These are phyloP conservation scores for Micronycteris hirsuta DNA, from an alignment of 2,113 vertebrate species.

Conservation along the genomic window DNA sequence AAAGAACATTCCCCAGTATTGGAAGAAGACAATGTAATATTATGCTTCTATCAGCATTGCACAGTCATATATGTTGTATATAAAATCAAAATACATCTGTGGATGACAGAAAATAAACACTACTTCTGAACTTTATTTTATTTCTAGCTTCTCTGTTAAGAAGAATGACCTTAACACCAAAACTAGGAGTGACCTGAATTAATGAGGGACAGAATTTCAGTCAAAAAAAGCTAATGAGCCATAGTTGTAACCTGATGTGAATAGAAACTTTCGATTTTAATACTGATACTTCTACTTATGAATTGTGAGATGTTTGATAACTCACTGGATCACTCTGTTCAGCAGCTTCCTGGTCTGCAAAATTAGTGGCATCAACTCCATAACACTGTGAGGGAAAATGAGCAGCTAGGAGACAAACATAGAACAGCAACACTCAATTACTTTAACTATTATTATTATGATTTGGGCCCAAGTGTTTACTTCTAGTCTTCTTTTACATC, in stretches of 20 bases:
- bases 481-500: background rate
- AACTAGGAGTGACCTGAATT: background rate
- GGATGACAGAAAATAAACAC: background rate
- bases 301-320: background rate
- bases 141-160: background rate
- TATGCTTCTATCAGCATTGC: background rate
- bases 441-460: background rate
- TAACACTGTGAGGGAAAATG: background rate
- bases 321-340: background rate
- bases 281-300: background rate
- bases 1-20: background rate
- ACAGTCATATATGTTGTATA: background rate
- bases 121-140: background rate
- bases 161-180: background rate
- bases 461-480: background rate
- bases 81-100: background rate
- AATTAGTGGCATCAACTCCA: background rate
- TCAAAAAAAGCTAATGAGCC: background rate
- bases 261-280: background rate
- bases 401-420: background rate
- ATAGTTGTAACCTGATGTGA: background rate
- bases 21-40: background rate
- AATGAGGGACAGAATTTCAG: background rate
- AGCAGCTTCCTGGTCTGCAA: background rate
- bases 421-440: background rate